phyloP scores from a whole-genome alignment of 2,888 invertebrate genomes.

The Ichneumon xanthorius region DNA sequence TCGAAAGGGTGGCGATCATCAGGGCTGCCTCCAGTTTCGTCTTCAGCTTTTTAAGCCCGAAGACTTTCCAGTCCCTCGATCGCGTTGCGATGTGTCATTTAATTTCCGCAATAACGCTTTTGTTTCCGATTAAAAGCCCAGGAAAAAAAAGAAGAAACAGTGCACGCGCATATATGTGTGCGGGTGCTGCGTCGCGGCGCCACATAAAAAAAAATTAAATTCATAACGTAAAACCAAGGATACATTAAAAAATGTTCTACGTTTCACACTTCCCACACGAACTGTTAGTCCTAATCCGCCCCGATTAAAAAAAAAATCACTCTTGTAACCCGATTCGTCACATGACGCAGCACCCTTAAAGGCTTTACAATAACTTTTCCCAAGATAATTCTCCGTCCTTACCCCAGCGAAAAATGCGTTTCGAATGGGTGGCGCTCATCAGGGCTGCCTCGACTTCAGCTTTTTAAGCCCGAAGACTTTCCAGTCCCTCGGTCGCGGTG shows the following conservation, averaged over 20 bases:
- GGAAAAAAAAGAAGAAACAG: constrained; percentile 68
- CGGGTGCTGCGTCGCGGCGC: no score
- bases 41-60: constrained; percentile 54
- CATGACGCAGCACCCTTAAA: no score
- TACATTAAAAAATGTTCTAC: neutral
- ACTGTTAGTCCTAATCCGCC: no score
- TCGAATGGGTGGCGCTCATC: neutral
- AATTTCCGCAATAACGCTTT: no score
- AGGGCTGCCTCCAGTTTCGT: neutral
- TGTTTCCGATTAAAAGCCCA: constrained; percentile 74
- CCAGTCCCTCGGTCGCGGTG: constrained; percentile 33
- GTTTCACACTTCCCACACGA: no score
- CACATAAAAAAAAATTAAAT: neutral
- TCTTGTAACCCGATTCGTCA: no score
- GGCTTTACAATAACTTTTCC: neutral
- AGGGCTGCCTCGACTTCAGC: constrained; percentile 32
- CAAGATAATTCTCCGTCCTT: neutral
- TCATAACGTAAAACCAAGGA: neutral
- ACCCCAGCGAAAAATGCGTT: neutral
- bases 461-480: constrained; percentile 70
- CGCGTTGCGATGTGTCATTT: constrained; percentile 76
- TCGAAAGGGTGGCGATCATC: neutral
- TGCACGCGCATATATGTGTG: constrained; percentile 17
- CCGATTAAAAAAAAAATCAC: no score
- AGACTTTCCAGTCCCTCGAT: constrained; percentile 67